Percentiles rank a stretch among this genome's conserved stretches.
Evolutionary conservation across 2,113 vertebrate species (phyloP).

Genomic region (Bubo blakistoni): DNA sequence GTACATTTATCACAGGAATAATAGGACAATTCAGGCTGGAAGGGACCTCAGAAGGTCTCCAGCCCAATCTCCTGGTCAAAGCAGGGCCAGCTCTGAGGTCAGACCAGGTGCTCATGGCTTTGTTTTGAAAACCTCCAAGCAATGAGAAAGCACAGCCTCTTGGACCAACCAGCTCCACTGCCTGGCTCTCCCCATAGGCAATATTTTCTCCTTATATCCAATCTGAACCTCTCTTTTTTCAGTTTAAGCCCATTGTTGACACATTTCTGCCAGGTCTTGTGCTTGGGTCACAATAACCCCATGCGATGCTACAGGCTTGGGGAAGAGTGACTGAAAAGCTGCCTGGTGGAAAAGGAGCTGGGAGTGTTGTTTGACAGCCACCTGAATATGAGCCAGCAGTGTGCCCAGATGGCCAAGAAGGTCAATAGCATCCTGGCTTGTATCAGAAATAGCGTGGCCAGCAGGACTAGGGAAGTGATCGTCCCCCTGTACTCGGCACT

Average conservation of each 20-base stretch:
- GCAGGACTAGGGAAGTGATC: background rate
- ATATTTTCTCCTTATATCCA: background rate
- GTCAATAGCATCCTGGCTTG: background rate
- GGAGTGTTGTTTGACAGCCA: background rate
- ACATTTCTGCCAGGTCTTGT: background rate
- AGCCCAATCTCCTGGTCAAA: background rate
- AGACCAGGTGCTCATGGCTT: background rate
- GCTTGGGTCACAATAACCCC: background rate
- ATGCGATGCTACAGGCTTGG: background rate
- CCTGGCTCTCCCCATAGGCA: background rate
- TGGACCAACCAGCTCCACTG: background rate
- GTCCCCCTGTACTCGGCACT: rapidly evolving
- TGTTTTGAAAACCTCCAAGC: background rate
- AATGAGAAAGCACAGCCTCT: background rate
- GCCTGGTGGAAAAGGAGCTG: background rate
- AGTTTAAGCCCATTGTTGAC: background rate
- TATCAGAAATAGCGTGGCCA: background rate
- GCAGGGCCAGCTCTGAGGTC: background rate
- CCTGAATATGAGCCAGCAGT: rapidly evolving
- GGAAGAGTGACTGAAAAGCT: background rate
- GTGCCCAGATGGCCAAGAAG: background rate
- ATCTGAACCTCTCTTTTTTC: background rate
- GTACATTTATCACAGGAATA: background rate
- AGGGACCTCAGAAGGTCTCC: background rate
- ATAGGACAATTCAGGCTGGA: background rate